Evolutionary conservation across 2,888 invertebrate genomes (phyloP).

Genomic region (Yponomeuta evonymella): DNA sequence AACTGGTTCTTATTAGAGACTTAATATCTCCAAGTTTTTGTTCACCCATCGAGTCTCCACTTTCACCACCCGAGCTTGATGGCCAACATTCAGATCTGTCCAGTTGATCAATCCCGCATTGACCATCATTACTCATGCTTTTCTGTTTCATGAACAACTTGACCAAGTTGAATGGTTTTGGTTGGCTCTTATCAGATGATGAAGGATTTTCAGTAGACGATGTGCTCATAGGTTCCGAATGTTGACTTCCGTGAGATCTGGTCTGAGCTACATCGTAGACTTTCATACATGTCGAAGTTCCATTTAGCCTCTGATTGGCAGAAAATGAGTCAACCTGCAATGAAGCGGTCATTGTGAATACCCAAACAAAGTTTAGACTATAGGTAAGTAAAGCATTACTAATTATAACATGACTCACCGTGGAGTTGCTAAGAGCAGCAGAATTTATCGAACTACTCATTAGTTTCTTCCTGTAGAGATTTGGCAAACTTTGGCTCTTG

Average conservation of each 20-base stretch:
- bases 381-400: neutral
- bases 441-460: conserved; percentile 71
- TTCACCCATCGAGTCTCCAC: conserved; percentile 76
- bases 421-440: conserved; percentile 80
- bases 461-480: conserved; percentile 77
- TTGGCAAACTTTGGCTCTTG: conserved; percentile 89
- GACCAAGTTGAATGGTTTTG: conserved; percentile 87
- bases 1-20: conserved; percentile 26
- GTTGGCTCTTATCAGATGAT: conserved; percentile 69
- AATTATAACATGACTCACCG: conserved; percentile 67
- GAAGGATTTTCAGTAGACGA: conserved; percentile 71
- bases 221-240: conserved; percentile 72
- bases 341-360: conserved; percentile 18
- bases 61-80: conserved; percentile 78
- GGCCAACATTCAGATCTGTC: conserved; percentile 86
- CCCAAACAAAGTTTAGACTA: neutral
- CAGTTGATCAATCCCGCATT: conserved; percentile 84
- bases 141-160: conserved; percentile 94
- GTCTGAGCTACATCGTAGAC: conserved; percentile 69
- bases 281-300: conserved; percentile 65
- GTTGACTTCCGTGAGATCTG: conserved; percentile 61
- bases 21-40: conserved; percentile 47
- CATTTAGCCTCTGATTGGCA: conserved; percentile 61
- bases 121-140: conserved; percentile 86
- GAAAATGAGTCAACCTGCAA: conserved; percentile 71